Conservation (phyloP, 2,797 vertebrate genomes). For the Garrulus glandarius region DNA sequence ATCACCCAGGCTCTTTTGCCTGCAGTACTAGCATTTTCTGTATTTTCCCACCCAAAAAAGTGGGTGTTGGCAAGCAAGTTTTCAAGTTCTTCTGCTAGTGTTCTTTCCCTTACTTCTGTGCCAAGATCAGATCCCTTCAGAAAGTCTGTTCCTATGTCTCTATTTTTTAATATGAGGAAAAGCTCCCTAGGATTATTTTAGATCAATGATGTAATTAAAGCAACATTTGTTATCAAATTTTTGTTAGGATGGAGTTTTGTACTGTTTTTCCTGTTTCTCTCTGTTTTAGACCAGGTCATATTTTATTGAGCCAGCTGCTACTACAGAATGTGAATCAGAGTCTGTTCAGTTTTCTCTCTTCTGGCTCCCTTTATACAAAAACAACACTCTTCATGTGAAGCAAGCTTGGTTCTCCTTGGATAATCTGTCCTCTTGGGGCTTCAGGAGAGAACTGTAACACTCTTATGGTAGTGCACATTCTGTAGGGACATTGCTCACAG, state of each 20-base stretch:
- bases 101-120: not conserved
- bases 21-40: not conserved
- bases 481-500: not conserved
- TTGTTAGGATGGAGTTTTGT: not conserved
- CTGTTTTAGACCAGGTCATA: not conserved
- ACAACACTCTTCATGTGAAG: not conserved
- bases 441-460: not conserved
- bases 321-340: not conserved
- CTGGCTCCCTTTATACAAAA: not conserved
- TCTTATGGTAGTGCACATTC: not conserved
- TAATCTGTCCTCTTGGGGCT: not conserved
- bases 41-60: not conserved
- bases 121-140: not conserved
- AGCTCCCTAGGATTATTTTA: not conserved
- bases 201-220: not conserved
- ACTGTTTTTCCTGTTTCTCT: not conserved
- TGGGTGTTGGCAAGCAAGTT: not conserved
- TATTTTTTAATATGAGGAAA: not conserved
- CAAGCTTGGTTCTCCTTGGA: not conserved
- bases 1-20: not conserved
- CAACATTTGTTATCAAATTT: not conserved
- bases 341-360: not conserved
- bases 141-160: not conserved
- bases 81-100: rapidly evolving
- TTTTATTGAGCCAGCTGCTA: not conserved